These are phyloP conservation scores for Yponomeuta cagnagella DNA, from an alignment of 2,888 invertebrate genomes.

Conservation along the genomic window DNA sequence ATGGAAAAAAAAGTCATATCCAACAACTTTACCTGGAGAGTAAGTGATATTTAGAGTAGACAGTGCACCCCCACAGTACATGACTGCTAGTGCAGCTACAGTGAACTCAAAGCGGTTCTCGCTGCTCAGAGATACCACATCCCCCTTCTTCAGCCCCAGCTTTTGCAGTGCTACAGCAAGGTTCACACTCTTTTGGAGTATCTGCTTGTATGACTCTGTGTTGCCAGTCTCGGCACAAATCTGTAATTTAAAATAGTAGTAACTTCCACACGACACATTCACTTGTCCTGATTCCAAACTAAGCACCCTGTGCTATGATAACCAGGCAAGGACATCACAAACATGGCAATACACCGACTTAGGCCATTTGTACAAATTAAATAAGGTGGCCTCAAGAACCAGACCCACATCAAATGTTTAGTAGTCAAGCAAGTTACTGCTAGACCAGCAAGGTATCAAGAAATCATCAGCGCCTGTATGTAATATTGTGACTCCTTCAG, in stretches of 20 bases:
- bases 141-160: conserved; percentile 71
- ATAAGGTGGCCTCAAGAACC: no score
- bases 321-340: no score
- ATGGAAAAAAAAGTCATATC: no score
- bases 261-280: no score
- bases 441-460: no score
- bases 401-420: no score
- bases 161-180: conserved; percentile 71
- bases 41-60: conserved; percentile 80
- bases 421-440: no score
- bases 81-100: conserved; percentile 69
- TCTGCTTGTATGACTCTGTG: conserved; percentile 66
- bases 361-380: not conserved
- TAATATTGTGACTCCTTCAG: no score
- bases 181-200: conserved; percentile 75
- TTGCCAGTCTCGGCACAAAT: conserved; percentile 77
- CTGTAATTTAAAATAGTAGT: conserved; percentile 40
- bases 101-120: conserved; percentile 79
- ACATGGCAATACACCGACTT: conserved; percentile 20
- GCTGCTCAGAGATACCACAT: conserved; percentile 76
- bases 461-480: no score
- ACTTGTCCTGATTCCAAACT: not conserved
- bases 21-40: conserved; percentile 59
- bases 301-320: no score
- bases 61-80: conserved; percentile 75